Percentiles rank a stretch among this genome's conserved stretches.
These are phyloP conservation scores for Congeria kusceri DNA, from an alignment of 2,888 invertebrate genomes.

Conservation along the genomic window DNA sequence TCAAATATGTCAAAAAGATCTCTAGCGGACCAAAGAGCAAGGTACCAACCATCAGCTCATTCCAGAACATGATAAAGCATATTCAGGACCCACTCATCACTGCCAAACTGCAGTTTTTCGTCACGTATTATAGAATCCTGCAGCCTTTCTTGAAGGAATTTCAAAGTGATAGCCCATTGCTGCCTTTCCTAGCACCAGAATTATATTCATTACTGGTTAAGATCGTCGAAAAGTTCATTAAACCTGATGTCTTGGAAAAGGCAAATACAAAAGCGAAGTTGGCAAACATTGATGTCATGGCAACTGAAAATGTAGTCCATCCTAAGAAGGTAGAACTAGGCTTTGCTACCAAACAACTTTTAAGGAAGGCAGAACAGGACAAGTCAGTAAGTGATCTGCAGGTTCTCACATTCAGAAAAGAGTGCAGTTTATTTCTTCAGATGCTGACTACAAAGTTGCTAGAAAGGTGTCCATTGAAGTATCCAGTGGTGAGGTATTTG, in stretches of 20 bases:
- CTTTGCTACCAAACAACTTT: constrained; percentile 20
- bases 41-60: constrained; percentile 18
- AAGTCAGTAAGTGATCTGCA: constrained; percentile 23
- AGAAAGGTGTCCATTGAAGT: constrained; percentile 31
- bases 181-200: constrained; percentile 27
- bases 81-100: constrained; percentile 20
- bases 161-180: constrained; percentile 24
- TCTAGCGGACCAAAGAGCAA: constrained; percentile 28
- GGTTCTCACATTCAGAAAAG: constrained; percentile 17
- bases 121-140: constrained; percentile 6
- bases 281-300: constrained; percentile 19
- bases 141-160: constrained; percentile 24
- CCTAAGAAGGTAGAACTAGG: constrained; percentile 20
- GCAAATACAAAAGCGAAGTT: constrained; percentile 21
- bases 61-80: constrained; percentile 17
- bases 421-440: constrained; percentile 24
- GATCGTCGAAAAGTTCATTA: constrained; percentile 16
- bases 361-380: constrained; percentile 18
- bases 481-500: constrained; percentile 27
- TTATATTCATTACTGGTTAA: constrained; percentile 20
- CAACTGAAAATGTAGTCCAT: constrained; percentile 25
- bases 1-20: constrained; percentile 29
- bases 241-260: constrained; percentile 14
- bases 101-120: constrained; percentile 29
- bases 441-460: constrained; percentile 22